phyloP scores from a whole-genome alignment of 2,888 invertebrate species.

The Microctonus brassicae region DNA sequence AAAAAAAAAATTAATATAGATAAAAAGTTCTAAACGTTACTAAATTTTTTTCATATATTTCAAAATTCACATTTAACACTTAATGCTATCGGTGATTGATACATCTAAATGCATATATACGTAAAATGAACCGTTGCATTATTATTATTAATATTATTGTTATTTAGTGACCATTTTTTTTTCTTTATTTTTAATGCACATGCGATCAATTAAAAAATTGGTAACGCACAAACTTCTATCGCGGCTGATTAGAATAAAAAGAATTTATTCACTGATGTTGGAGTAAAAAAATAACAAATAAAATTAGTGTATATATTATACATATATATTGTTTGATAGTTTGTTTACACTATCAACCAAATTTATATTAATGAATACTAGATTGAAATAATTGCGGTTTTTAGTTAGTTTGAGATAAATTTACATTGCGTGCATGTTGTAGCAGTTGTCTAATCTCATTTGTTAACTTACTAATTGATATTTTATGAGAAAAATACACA shows the following conservation, averaged over 20 bases:
- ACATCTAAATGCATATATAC: no score
- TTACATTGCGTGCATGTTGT: slow-evolving; percentile 4
- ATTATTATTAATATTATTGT: neutral
- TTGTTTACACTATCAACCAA: slow-evolving; percentile 6
- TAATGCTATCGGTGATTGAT: neutral
- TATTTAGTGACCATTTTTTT: slow-evolving; percentile 2
- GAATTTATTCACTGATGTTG: slow-evolving; percentile 52
- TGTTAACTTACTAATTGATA: slow-evolving; percentile 21
- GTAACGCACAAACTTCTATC: slow-evolving; percentile 54
- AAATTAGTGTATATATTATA: slow-evolving; percentile 54
- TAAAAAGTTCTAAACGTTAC: neutral
- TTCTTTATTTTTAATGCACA: neutral
- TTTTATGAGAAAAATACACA: slow-evolving; percentile 10
- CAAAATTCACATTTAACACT: neutral
- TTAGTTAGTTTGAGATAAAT: slow-evolving; percentile 7
- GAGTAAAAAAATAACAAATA: slow-evolving; percentile 27
- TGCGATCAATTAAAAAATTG: slow-evolving; percentile 21
- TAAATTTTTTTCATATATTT: neutral
- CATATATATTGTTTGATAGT: slow-evolving; percentile 29
- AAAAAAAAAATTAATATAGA: neutral
- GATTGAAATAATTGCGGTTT: neutral
- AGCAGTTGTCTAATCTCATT: slow-evolving; percentile 19
- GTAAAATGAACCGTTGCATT: neutral
- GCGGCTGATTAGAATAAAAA: slow-evolving; percentile 35
- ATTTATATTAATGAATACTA: slow-evolving; percentile 5